phyloP scores from a whole-genome alignment of 2,888 invertebrate genomes.

The Tortricodes alternella region DNA sequence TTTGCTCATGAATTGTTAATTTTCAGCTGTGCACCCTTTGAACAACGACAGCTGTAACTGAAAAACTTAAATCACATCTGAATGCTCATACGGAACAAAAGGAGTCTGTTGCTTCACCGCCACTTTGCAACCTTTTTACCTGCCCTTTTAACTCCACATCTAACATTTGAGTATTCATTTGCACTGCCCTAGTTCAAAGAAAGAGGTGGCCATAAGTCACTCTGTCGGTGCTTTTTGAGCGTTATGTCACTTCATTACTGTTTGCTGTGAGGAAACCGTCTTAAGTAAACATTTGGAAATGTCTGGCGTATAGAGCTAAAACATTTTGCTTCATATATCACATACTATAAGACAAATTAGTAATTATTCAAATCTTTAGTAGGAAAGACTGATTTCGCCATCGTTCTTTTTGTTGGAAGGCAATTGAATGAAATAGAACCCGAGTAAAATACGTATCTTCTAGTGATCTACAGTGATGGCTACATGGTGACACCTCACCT shows the following conservation, averaged over 20 bases:
- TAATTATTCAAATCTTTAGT: too few relatives aligned
- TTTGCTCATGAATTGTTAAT: too few relatives aligned
- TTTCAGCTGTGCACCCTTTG: conserved; percentile 12
- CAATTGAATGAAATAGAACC: too few relatives aligned
- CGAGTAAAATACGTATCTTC: too few relatives aligned
- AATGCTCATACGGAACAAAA: background rate
- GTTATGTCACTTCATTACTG: conserved; percentile 40
- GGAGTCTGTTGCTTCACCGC: conserved; percentile 21
- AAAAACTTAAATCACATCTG: conserved; percentile 9
- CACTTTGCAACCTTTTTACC: conserved; percentile 40
- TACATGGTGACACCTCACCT: too few relatives aligned
- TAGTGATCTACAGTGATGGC: too few relatives aligned
- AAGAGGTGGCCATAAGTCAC: conserved; percentile 35
- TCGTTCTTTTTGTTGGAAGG: too few relatives aligned
- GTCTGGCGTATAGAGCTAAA: conserved; percentile 19
- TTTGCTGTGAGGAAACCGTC: conserved; percentile 37
- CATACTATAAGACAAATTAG: too few relatives aligned
- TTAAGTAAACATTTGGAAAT: conserved; percentile 34
- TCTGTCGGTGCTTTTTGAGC: conserved; percentile 35
- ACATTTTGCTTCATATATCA: too few relatives aligned
- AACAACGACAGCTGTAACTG: conserved; percentile 9
- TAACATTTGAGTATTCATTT: conserved; percentile 54
- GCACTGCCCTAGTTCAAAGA: conserved; percentile 52
- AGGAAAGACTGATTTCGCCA: too few relatives aligned
- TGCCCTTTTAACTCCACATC: conserved; percentile 57